Evolutionary conservation across 2,113 vertebrate genomes (phyloP).

Genomic region (Sturnus vulgaris): DNA sequence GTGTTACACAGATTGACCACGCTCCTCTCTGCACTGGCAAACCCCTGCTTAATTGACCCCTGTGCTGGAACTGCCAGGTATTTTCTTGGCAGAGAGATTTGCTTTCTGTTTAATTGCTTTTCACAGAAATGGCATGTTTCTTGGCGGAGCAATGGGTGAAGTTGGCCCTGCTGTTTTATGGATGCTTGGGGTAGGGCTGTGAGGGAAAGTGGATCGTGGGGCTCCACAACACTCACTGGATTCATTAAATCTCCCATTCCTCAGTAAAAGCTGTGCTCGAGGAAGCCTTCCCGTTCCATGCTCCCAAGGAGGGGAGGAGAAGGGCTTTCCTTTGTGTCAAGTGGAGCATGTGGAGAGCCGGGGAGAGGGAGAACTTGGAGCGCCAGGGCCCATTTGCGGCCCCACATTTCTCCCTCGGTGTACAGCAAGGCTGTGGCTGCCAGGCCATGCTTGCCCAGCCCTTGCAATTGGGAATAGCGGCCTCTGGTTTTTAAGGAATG

Average conservation of each 20-base stretch:
- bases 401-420: not conserved
- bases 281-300: not conserved
- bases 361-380: not conserved
- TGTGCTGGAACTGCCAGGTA: slow-evolving; percentile 36
- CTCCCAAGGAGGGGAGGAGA: not conserved
- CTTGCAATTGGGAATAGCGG: slow-evolving; percentile 8
- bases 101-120: slow-evolving; percentile 64
- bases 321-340: slow-evolving; percentile 60
- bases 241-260: not conserved
- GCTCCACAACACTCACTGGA: not conserved
- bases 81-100: slow-evolving; percentile 41
- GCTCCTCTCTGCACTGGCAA: not conserved
- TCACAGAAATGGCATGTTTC: slow-evolving; percentile 38
- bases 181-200: not conserved
- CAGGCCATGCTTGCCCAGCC: not conserved
- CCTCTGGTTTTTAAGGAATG: slow-evolving; percentile 41
- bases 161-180: slow-evolving; percentile 30
- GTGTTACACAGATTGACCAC: not conserved
- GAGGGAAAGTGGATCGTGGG: not conserved
- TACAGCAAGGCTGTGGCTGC: not conserved
- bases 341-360: not conserved
- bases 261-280: not conserved
- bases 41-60: not conserved
- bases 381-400: rapidly evolving
- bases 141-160: not conserved